phyloP scores from a whole-genome alignment of 2,113 vertebrate species.

The Lontra canadensis region DNA sequence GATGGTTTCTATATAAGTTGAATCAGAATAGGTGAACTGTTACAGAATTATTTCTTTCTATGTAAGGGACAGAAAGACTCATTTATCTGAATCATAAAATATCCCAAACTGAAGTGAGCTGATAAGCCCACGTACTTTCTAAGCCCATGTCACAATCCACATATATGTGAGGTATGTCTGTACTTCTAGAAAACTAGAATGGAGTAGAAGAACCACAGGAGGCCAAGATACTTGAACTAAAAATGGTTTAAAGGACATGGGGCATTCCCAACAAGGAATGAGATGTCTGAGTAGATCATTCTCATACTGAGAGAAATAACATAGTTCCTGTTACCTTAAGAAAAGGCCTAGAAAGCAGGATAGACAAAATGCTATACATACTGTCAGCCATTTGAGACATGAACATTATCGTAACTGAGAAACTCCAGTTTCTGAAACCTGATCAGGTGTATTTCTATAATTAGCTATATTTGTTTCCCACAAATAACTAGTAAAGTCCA shows the following conservation, averaged over 20 bases:
- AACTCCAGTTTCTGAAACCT: slow-evolving; percentile 19
- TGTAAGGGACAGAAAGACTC: background rate
- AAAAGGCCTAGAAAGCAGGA: background rate
- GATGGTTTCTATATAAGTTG: background rate
- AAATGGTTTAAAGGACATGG: background rate
- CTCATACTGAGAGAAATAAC: background rate
- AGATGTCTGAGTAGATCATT: background rate
- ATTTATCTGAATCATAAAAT: background rate
- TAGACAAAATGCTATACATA: background rate
- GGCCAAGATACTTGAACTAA: background rate
- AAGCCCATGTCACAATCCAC: background rate
- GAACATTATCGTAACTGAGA: background rate
- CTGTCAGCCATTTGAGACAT: background rate
- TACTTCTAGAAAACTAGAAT: background rate
- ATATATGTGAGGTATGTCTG: background rate
- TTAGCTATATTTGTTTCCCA: background rate
- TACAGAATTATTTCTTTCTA: background rate
- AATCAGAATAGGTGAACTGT: background rate
- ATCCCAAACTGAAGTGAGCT: background rate
- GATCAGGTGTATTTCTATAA: background rate
- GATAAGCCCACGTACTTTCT: background rate
- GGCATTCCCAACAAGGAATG: background rate
- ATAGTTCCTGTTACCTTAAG: background rate
- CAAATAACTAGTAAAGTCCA: background rate
- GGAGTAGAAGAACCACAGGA: background rate